These are phyloP conservation scores for Tachysurus vachellii DNA, from an alignment of 2,113 vertebrate genomes.

Conservation along the genomic window DNA sequence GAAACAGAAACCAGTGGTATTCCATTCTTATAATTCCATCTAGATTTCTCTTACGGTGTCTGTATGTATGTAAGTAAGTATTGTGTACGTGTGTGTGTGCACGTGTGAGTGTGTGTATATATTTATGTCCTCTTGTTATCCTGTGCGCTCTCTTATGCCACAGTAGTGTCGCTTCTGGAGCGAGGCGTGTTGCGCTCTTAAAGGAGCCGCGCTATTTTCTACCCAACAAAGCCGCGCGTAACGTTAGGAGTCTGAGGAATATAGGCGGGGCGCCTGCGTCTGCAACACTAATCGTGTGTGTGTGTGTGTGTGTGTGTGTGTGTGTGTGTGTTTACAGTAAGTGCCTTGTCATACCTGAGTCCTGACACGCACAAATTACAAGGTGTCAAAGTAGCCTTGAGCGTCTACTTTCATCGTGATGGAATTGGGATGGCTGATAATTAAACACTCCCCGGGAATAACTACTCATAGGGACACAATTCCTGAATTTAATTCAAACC, in stretches of 20 bases:
- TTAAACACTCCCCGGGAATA: background rate
- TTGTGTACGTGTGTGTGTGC: constrained; percentile 49
- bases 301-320: background rate
- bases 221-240: background rate
- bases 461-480: background rate
- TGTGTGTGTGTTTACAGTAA: background rate
- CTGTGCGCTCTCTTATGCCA: constrained; percentile 30
- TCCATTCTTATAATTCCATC: constrained; percentile 79
- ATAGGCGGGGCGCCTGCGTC: constrained; percentile 25
- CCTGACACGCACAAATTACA: background rate
- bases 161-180: constrained; percentile 47
- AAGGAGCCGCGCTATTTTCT: constrained; percentile 50
- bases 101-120: constrained; percentile 51
- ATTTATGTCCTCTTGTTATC: constrained; percentile 43
- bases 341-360: constrained; percentile 7
- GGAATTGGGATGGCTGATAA: background rate
- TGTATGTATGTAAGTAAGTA: background rate
- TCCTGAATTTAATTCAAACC: background rate
- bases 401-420: background rate
- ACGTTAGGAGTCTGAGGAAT: background rate
- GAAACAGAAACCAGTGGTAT: constrained; percentile 73
- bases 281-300: background rate
- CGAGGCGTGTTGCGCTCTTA: constrained; percentile 44
- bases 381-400: background rate
- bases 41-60: constrained; percentile 52